Percentiles rank a stretch among this genome's conserved stretches.
These are phyloP conservation scores for Xestia ashworthii DNA, from an alignment of 2,888 invertebrate species.

Conservation along the genomic window DNA sequence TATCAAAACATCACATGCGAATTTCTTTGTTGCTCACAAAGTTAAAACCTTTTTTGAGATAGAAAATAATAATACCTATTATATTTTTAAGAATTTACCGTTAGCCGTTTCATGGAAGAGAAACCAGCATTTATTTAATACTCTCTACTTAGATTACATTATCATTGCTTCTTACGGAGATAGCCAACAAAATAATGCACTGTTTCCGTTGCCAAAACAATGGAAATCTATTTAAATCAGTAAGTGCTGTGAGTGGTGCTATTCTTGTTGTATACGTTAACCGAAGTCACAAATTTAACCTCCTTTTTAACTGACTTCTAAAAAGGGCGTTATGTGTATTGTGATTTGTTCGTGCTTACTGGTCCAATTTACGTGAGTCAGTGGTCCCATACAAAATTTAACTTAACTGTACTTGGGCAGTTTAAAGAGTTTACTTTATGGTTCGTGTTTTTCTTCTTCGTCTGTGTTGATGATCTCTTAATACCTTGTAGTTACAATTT, in stretches of 20 bases:
- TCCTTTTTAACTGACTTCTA: neutral
- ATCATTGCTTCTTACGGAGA: conserved; percentile 31
- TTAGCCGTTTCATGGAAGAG: neutral
- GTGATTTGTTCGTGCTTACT: neutral
- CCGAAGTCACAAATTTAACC: neutral
- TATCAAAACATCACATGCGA: conserved; percentile 52
- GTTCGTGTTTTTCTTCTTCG: neutral
- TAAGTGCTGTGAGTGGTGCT: conserved; percentile 3
- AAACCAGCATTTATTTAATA: conserved; percentile 28
- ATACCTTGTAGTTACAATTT: neutral
- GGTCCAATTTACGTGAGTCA: neutral
- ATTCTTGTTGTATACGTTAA: conserved; percentile 2
- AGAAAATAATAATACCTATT: conserved; percentile 26
- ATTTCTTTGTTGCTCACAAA: conserved; percentile 33
- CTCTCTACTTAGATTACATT: conserved; percentile 17
- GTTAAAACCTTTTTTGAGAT: conserved; percentile 33
- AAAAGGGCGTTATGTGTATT: neutral
- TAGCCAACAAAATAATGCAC: conserved; percentile 30
- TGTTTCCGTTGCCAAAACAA: conserved; percentile 48
- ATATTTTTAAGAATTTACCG: neutral
- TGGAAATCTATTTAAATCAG: conserved; percentile 40
- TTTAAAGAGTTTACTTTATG: no score
- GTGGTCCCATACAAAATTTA: no score
- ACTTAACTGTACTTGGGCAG: no score
- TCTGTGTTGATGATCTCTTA: neutral